Evolutionary conservation across 2,113 vertebrate species (phyloP), one percentile per base, ranked within the genome.

Genomic region (Mungos mungo): DNA sequence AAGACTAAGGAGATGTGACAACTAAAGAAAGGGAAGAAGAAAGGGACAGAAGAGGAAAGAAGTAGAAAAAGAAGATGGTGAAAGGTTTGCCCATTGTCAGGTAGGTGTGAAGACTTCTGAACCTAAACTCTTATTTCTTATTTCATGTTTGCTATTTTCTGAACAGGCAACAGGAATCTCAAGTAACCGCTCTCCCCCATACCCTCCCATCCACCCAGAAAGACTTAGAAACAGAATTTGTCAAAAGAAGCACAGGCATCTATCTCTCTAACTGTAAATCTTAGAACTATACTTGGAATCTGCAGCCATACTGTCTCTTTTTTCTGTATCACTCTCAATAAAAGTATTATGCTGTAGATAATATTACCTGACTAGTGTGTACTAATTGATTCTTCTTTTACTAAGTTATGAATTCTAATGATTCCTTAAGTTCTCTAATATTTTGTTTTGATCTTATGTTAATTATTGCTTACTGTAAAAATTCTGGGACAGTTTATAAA

Each of bases 401-500:
- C 35, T 83, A 92, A 85, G 45, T 85, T 89, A 60, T 76, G 45
- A 71, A 92, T 82, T 89, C 60, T 82, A 84, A 82, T 50, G 18
- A 86, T 95, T 83, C 23, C 45, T 94, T 92, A 65, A 92, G 33
- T 74, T 85, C 23, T 89, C 27, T 81, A 50, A 85, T 84, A 85
- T 77, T 66, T 82, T 14, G 47, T 72, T 93, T 86, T 82, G n/a
- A 81, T 89, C 63, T 96, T 85, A 31, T 10, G 45, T 92, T 69
- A 90, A 96, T 76, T 65, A 65, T 41, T 81, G 25, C 25, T 65
- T 90, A 47, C 66, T 89, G 21, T 66, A 27, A 93, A 89, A 97
- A 66, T 76, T 74, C 74, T 87, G 60, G 52, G 35, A 81, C 47
- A 29, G 47, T 93, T 93, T 74, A 80, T n/a, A 93, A 74, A 96